Base-by-base conservation (phyloP, 2,888 invertebrate species). In the Clanis bilineata region DNA sequence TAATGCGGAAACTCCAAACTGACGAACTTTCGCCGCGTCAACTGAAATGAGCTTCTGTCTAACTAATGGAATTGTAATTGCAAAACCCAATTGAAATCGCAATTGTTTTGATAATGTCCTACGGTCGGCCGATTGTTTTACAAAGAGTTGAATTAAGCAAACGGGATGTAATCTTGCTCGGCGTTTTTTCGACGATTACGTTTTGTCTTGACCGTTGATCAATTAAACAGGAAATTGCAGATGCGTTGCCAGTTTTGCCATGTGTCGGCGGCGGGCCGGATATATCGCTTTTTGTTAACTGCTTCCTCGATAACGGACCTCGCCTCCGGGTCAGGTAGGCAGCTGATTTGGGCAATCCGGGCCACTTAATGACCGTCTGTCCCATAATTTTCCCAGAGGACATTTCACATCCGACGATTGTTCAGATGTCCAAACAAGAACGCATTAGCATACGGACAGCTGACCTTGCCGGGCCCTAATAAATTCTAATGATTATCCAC, bases 401-500 rank as follows among this genome's bases (percentile, higher is more conserved):
- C 63, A 70, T 72, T 76, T 74, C 72, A 69, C 70, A 71, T 77
- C 69, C 32, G 51, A 51, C 71, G 77, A 79, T 79, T 80, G 79
- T 82, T 79, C 80, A 82, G 75, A 79, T 83, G 82, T 79, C 74
- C 82, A 83, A 47, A 47, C 47, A 47, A 47, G 71, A 76, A 71
- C 70, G 72, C 66, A 83, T 88, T 86, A 79, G 77, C 82, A 88
- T 87, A 88, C 65, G 65, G 72, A 74, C 88, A 87, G 86, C 85
- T 87, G 88, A 87, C 86, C 87, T 85, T 84, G 79, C 70, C 69
- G 71, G 70, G 71, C 86, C 85, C 88, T 90, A 87, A 91, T 82
- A 82, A 78, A 87, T 85, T 90, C 88, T 90, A 91, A 90, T 87
- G 83, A 79, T 78, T 73, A 73, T 83, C 76, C 85, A 87, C 84